Conservation (phyloP, 2,888 invertebrate species). For the Litoditis marina region DNA sequence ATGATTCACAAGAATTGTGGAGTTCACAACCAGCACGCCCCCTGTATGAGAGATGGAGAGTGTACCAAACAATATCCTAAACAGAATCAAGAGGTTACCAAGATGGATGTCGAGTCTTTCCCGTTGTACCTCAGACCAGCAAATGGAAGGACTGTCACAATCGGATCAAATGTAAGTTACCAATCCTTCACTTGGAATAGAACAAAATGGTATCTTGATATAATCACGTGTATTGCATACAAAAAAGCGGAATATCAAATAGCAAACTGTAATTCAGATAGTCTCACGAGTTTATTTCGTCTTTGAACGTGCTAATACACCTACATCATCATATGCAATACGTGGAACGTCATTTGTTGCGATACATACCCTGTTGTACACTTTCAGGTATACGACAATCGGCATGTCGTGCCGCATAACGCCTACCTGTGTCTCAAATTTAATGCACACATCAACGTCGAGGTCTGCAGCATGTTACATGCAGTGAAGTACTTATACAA, state of each 20-base stretch:
- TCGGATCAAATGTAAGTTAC: background rate
- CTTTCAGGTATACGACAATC: no score
- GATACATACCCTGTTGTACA: no score
- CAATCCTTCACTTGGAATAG: no score
- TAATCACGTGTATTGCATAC: no score
- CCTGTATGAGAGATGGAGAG: constrained; percentile 59
- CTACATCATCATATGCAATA: no score
- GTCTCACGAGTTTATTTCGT: no score
- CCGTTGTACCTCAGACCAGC: constrained; percentile 59
- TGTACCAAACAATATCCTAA: constrained; percentile 63
- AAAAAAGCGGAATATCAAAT: no score
- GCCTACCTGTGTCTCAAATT: constrained; percentile 33
- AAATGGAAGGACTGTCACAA: constrained; percentile 26
- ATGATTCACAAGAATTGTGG: constrained; percentile 57
- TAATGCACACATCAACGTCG: constrained; percentile 52
- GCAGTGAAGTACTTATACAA: constrained; percentile 38
- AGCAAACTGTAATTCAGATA: no score
- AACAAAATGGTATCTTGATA: no score
- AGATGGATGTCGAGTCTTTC: constrained; percentile 58
- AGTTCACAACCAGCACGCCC: constrained; percentile 46
- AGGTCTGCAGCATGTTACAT: constrained; percentile 51
- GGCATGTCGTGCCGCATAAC: constrained; percentile 62
- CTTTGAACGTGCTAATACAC: no score
- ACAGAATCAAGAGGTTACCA: constrained; percentile 49
- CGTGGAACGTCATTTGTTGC: no score